Base-by-base conservation (phyloP, 1,140 invertebrate species). In the Proctacanthus coquilletti region DNA sequence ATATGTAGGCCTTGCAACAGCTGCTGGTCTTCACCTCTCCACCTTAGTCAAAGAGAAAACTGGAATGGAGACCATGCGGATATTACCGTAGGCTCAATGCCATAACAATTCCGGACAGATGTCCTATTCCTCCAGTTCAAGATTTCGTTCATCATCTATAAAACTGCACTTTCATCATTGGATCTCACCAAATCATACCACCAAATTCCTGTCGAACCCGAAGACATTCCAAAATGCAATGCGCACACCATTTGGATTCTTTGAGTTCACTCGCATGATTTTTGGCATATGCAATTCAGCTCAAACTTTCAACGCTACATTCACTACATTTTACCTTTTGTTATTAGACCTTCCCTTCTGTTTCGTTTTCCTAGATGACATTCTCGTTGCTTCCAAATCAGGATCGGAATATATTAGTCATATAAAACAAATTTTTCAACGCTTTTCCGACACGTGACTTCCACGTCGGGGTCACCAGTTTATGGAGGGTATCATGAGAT, bases 251-350 rank as follows among this genome's bases (percentile, higher is more conserved):
- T n/a, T n/a, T n/a, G n/a, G 42, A 44, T 0, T 41, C 43, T 21
- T 51, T 38, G 32, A 47, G 11, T 53, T 41, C 29, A 25, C 34
- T 13, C 3, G 29, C 8, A 39, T 56, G 23, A 37, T 46, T 0
- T 47, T 47, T 21, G 51, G 51, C 3, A 17, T 52, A 0, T 34
- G 21, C 4, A 47, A 45, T 21, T 38, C 33, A 2, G 51, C 49
- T 1, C 52, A 62, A 19, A 61, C 57, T 72, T 69, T 42, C 62
- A 70, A 45, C 38, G 66, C 6, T 54, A 62, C 13, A 67, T 70
- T 41, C 50, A 65, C 44, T n/a, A n/a, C n/a, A n/a, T n/a, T n/a
- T n/a, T n/a, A n/a, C n/a, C n/a, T n/a, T n/a, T n/a, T n/a, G n/a
- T n/a, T n/a, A n/a, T n/a, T n/a, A n/a, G n/a, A n/a, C n/a, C n/a